Base-by-base conservation (phyloP, 2,797 vertebrate species). In the Alfaro cultratus region DNA sequence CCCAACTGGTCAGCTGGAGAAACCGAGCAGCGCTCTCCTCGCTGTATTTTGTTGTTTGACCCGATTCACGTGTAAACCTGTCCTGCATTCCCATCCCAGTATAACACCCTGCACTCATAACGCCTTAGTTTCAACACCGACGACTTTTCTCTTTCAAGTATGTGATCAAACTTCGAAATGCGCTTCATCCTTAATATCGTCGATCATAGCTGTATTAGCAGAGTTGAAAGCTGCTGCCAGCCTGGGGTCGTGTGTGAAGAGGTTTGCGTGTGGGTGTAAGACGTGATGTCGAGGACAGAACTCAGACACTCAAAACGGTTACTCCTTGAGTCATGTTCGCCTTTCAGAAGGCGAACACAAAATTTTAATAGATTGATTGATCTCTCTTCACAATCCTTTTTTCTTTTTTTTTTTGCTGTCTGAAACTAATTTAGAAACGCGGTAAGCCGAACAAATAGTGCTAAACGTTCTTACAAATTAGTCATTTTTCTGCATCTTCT, bases 221-320 rank as follows among this genome's bases (percentile, higher is more conserved):
- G 75, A 81, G 85, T 74, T 45, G 70, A 60, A 41, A 73, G 74
- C 87, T 89, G 92, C 89, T 90, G 92, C 81, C 77, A 80, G 53
- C 80, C n/a, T 46, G 74, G 73, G 72, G 77, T 93, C 83, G 87
- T 67, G 75, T 72, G 34, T 78, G 85, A 83, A 8, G 47, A n/a
- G 46, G 77, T 75, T 3, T 36, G 39, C 77, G 46, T 64, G 49
- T 87, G 62, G 39, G 34, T 83, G 51, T 71, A 13, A 87, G 83
- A 77, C 43, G 60, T 49, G 49, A 83, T 53, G 74, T 80, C 0
- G 3, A 87, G 84, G 73, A 78, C 74, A 39, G 11, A 80, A 73
- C 71, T 86, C 31, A n/a, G 39, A 16, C 34, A 79, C 60, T 26
- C 3, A 1, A 76, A 78, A 62, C 26, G 53, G 46, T 74, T 71